phyloP scores from a whole-genome alignment of 2,888 invertebrate species.

The Rotaria magnacalcarata region DNA sequence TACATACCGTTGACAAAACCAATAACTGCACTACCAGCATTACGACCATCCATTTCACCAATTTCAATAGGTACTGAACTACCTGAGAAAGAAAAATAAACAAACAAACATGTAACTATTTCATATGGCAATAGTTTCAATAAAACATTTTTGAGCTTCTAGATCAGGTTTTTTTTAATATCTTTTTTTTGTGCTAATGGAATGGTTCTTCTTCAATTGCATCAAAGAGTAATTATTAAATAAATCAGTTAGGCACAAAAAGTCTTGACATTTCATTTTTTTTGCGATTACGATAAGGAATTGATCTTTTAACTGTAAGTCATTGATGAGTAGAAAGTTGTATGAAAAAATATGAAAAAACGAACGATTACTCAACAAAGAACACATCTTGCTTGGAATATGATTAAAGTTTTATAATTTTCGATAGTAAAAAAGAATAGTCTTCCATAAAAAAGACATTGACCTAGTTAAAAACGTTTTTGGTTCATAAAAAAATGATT shows the following conservation, averaged over 20 bases:
- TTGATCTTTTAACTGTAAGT: neutral
- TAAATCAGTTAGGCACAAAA: too few relatives aligned
- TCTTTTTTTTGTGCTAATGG: too few relatives aligned
- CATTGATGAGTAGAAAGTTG: neutral
- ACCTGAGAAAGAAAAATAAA: constrained; percentile 50
- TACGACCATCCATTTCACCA: constrained; percentile 60
- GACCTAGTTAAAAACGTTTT: too few relatives aligned
- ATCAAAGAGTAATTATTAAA: too few relatives aligned
- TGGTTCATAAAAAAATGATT: too few relatives aligned
- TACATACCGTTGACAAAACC: constrained; percentile 61
- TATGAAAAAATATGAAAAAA: neutral
- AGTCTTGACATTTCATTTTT: too few relatives aligned
- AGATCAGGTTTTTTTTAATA: too few relatives aligned
- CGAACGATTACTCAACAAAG: too few relatives aligned
- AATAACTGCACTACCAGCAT: constrained; percentile 60
- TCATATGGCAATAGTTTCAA: neutral
- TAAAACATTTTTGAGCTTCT: too few relatives aligned
- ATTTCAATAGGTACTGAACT: constrained; percentile 61
- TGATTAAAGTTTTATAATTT: neutral
- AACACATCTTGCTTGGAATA: neutral
- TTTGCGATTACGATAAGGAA: too few relatives aligned
- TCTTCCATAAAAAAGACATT: too few relatives aligned
- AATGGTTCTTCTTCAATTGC: too few relatives aligned
- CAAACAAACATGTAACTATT: neutral
- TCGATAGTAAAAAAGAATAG: neutral